Evolutionary conservation across 1,140 invertebrate species (phyloP).

Genomic region (Elysia chlorotica): DNA sequence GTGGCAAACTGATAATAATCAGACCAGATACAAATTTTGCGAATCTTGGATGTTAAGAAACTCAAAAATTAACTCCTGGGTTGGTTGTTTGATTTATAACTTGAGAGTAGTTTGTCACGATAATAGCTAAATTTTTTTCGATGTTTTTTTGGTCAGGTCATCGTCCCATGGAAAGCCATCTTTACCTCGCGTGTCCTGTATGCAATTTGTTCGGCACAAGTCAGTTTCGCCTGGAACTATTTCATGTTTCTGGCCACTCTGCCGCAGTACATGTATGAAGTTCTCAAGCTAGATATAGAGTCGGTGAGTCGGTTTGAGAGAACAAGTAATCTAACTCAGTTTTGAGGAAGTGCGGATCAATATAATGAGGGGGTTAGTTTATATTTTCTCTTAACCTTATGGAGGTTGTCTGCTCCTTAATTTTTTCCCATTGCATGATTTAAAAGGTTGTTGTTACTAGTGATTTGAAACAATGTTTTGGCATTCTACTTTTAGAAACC

Average conservation of each 20-base stretch:
- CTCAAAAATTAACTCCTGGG: no score
- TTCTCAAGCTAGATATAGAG: constrained; percentile 81
- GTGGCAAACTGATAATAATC: no score
- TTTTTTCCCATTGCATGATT: neutral
- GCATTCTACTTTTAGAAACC: neutral
- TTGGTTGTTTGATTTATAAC: no score
- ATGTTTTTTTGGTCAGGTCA: no score
- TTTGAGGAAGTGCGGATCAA: no score
- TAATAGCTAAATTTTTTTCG: no score
- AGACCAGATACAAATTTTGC: no score
- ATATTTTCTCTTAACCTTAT: neutral
- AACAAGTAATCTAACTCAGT: neutral
- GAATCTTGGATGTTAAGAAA: no score
- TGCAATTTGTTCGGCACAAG: constrained; percentile 82
- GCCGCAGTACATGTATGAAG: constrained; percentile 88
- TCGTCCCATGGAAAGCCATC: constrained; percentile 61
- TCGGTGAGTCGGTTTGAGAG: constrained; percentile 64
- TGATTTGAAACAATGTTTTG: neutral
- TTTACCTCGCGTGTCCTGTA: constrained; percentile 81
- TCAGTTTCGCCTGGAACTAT: constrained; percentile 86
- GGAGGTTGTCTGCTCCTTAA: no score
- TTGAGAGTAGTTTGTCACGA: no score
- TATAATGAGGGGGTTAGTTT: no score
- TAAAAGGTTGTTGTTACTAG: neutral
- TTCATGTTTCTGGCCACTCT: constrained; percentile 90